Conservation (phyloP, 92 coral and sea anemone species). For the Parazoanthus darwini region DNA sequence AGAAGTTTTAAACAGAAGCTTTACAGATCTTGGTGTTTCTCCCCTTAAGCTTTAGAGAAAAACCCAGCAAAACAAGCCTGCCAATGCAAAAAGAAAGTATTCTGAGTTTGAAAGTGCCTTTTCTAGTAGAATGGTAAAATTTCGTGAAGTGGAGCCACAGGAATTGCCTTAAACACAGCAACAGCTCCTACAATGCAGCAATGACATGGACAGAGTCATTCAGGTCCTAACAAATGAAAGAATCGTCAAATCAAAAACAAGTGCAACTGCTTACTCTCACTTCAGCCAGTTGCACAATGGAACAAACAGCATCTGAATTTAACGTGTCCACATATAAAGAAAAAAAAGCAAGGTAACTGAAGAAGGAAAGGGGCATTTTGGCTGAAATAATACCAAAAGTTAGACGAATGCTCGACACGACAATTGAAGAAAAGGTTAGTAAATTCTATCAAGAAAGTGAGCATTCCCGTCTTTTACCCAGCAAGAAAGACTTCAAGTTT, state of each 20-base stretch:
- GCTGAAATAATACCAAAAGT: no score
- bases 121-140: slow-evolving; percentile 11
- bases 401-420: neutral
- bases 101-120: neutral
- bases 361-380: no score
- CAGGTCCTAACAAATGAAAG: neutral
- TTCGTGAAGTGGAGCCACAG: neutral
- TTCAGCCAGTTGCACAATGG: slow-evolving; percentile 14
- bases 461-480: slow-evolving; percentile 21
- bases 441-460: slow-evolving; percentile 17
- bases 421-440: slow-evolving; percentile 18
- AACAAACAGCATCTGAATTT: neutral
- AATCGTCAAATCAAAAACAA: neutral
- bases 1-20: no score
- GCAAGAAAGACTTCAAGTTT: slow-evolving; percentile 19
- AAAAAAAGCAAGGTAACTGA: no score
- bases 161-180: neutral
- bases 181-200: neutral
- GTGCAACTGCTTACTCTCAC: slow-evolving; percentile 5
- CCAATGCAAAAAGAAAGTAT: neutral
- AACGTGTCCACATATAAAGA: neutral
- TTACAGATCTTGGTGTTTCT: no score
- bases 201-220: slow-evolving; percentile 12
- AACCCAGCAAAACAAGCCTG: no score
- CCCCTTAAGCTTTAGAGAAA: no score